Conservation (phyloP, 2,888 invertebrate species). For the Amblyteles armatorius region DNA sequence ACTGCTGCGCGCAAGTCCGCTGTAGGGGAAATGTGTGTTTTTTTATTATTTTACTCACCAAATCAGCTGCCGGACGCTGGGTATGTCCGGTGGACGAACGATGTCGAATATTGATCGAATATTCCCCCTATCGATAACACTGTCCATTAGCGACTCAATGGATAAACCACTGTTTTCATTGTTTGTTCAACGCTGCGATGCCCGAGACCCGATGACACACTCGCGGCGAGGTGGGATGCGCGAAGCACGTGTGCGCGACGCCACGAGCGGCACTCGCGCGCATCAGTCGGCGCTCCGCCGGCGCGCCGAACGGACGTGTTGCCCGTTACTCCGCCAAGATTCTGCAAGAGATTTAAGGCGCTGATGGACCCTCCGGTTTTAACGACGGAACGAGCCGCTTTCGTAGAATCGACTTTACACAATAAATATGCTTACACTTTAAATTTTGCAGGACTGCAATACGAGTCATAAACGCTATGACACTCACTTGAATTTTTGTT, state of each 20-base stretch:
- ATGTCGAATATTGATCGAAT: background rate
- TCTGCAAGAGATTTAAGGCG: background rate
- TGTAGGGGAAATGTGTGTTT: background rate
- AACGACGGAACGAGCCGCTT: too few species aligned
- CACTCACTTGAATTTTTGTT: too few species aligned
- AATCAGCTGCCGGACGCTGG: background rate
- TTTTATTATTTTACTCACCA: background rate
- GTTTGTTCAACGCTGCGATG: background rate
- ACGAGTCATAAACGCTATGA: too few species aligned
- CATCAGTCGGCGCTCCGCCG: background rate
- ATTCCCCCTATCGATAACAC: background rate
- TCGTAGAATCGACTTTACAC: too few species aligned
- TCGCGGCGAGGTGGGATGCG: background rate
- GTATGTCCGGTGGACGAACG: background rate
- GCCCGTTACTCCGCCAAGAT: background rate
- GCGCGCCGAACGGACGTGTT: background rate
- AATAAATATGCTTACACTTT: too few species aligned
- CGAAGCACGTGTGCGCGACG: conserved; percentile 1
- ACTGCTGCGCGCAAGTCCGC: background rate
- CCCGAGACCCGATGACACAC: conserved; percentile 3
- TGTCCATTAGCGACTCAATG: conserved; percentile 3
- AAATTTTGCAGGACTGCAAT: too few species aligned
- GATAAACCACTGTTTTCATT: background rate
- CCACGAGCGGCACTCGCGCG: background rate
- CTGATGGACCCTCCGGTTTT: too few species aligned